These are phyloP conservation scores for Parazoanthus darwini DNA, from an alignment of 92 coral and sea anemone species.

Conservation along the genomic window DNA sequence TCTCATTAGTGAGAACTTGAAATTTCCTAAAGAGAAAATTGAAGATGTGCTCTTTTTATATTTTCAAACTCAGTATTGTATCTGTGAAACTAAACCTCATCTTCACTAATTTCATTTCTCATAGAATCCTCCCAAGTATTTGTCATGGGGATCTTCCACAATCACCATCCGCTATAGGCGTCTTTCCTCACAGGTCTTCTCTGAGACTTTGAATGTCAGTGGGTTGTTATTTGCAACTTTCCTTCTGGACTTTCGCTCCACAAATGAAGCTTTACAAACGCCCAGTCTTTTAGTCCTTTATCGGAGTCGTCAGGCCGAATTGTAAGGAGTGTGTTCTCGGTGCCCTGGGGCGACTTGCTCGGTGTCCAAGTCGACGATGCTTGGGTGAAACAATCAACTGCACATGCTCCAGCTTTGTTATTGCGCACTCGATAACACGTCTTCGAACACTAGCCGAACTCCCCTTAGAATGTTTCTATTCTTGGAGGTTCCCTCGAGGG, in stretches of 20 bases:
- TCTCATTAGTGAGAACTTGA: too few relatives aligned
- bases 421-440: conserved; percentile 7
- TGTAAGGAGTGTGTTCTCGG: conserved; percentile 60
- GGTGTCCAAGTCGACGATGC: conserved; percentile 76
- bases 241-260: conserved; percentile 88
- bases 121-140: too few relatives aligned
- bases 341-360: conserved; percentile 71
- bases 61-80: too few relatives aligned
- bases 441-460: neutral
- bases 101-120: too few relatives aligned
- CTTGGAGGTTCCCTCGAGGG: conserved; percentile 37
- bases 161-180: too few relatives aligned
- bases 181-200: too few relatives aligned
- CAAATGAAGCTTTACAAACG: conserved; percentile 62
- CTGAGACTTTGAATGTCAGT: too few relatives aligned
- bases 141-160: too few relatives aligned
- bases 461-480: conserved; percentile 49
- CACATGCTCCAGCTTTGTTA: conserved; percentile 57
- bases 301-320: conserved; percentile 53
- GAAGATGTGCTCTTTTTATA: too few relatives aligned
- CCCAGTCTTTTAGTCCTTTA: conserved; percentile 20
- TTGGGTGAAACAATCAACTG: conserved; percentile 18
- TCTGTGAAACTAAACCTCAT: too few relatives aligned
- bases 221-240: too few relatives aligned
- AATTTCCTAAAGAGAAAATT: conserved; percentile 55